Evolutionary conservation across 2,113 vertebrate genomes (phyloP).

Genomic region (Lates calcarifer): DNA sequence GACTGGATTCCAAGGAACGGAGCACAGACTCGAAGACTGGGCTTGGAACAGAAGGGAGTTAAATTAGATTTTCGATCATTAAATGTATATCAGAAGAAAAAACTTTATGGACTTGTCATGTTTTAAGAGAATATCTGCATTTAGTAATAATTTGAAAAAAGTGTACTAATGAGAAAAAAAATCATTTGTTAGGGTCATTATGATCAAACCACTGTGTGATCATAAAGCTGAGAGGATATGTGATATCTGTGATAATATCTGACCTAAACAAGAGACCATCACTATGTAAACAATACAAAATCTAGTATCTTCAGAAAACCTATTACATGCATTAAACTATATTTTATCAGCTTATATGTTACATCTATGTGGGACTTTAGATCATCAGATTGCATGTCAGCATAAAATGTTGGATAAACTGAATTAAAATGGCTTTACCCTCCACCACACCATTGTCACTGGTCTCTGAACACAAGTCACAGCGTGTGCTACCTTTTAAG

Average conservation of each 20-base stretch:
- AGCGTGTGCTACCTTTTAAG: neutral
- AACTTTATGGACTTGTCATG: neutral
- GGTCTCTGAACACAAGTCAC: neutral
- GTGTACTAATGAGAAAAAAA: neutral
- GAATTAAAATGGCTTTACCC: neutral
- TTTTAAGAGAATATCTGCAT: neutral
- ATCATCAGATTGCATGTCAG: neutral
- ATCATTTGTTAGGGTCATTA: neutral
- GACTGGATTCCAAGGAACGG: slow-evolving; percentile 69
- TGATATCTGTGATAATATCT: neutral
- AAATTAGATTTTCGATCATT: neutral
- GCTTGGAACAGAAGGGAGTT: neutral
- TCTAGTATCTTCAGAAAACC: neutral
- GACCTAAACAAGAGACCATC: neutral
- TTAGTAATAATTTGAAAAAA: neutral
- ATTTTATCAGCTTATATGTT: neutral
- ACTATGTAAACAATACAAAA: neutral
- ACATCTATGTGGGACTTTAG: neutral
- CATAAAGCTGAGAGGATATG: neutral
- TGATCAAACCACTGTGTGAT: neutral
- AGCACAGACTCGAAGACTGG: neutral
- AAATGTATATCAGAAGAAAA: neutral
- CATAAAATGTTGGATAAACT: neutral
- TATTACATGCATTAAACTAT: neutral
- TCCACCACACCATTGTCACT: neutral